Conservation (phyloP, 2,888 invertebrate genomes). For the Microplitis manilae region DNA sequence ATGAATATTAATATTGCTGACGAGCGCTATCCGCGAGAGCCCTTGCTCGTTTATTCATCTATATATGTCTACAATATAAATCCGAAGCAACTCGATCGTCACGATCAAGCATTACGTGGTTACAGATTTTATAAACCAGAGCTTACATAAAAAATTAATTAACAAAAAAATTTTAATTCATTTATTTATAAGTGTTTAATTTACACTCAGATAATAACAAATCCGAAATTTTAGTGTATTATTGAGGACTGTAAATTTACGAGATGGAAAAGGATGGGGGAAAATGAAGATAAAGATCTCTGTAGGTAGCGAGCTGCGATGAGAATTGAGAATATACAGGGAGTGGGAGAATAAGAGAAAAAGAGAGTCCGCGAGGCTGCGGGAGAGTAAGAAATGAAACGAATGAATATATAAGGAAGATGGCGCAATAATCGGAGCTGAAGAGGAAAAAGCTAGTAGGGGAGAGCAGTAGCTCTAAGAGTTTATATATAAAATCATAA, state of each 20-base stretch:
- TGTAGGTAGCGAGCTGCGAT: background rate
- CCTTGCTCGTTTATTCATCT: slow-evolving; percentile 23
- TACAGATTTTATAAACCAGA: no score
- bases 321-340: slow-evolving; percentile 23
- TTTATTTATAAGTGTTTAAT: no score
- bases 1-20: slow-evolving; percentile 71
- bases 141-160: no score
- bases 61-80: background rate
- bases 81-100: no score
- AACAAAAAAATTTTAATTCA: no score
- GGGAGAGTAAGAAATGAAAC: slow-evolving; percentile 39
- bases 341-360: slow-evolving; percentile 42
- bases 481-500: slow-evolving; percentile 70
- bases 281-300: no score
- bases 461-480: slow-evolving; percentile 58
- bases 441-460: slow-evolving; percentile 31
- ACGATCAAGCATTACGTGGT: no score
- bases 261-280: no score
- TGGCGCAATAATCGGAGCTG: slow-evolving; percentile 33
- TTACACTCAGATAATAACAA: no score
- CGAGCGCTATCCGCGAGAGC: slow-evolving; percentile 55
- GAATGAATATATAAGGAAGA: slow-evolving; percentile 42
- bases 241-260: no score
- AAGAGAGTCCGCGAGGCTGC: slow-evolving; percentile 11
- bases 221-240: no score